phyloP scores from a whole-genome alignment of 2,888 invertebrate genomes.

The Drosophila paucipuncta region DNA sequence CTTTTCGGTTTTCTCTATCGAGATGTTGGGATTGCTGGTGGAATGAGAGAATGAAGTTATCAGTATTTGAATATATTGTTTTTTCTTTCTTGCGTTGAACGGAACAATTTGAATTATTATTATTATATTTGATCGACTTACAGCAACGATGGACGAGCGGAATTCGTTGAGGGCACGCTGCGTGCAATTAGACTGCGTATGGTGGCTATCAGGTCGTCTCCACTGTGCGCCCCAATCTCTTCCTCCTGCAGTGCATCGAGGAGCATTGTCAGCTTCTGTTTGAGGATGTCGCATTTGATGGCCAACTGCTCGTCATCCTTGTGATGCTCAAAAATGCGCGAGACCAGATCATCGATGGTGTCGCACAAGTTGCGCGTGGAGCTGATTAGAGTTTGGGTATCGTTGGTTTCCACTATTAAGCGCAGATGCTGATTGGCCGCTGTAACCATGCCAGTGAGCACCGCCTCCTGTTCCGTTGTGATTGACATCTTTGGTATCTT shows the following conservation, averaged over 20 bases:
- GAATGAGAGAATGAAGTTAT: background rate
- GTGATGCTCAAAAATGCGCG: constrained; percentile 87
- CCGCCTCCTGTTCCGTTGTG: constrained; percentile 86
- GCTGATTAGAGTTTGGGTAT: constrained; percentile 89
- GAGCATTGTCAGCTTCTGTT: constrained; percentile 90
- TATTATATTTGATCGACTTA: constrained; percentile 41
- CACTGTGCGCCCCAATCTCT: constrained; percentile 85
- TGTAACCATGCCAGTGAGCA: constrained; percentile 90
- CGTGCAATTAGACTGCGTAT: constrained; percentile 80
- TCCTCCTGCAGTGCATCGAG: constrained; percentile 91
- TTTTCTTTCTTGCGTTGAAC: too few species aligned
- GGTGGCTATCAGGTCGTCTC: constrained; percentile 83
- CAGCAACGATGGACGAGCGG: constrained; percentile 62
- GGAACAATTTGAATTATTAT: background rate
- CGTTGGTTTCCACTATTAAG: constrained; percentile 93
- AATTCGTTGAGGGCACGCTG: constrained; percentile 60
- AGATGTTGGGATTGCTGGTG: constrained; percentile 84
- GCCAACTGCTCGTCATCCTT: constrained; percentile 88
- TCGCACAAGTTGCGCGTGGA: constrained; percentile 92
- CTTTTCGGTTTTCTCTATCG: constrained; percentile 86
- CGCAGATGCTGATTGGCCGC: constrained; percentile 92
- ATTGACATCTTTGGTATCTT: constrained; percentile 86
- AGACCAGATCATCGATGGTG: constrained; percentile 91
- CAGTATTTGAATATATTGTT: background rate
- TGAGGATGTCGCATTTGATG: constrained; percentile 90